Base-by-base conservation (phyloP, 2,888 invertebrate species). In the Parthenolecanium corni region DNA sequence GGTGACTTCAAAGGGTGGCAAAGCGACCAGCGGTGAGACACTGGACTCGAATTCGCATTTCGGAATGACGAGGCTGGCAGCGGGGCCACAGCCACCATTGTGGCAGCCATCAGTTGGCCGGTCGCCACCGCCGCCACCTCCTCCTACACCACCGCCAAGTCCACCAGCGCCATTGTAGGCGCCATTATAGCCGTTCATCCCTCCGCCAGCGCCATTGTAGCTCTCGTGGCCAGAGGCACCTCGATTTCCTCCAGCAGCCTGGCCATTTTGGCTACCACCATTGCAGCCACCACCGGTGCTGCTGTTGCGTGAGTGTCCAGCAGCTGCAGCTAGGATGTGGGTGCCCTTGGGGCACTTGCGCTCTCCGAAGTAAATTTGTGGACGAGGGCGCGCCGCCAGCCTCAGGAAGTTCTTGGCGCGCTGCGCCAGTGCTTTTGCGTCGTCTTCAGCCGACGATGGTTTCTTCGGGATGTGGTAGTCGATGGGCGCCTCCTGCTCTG, bases 1-100 rank as follows among this genome's bases (percentile, higher is more conserved):
- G 11, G 87, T 87, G 74, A 89, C 89, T 73, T 89, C 89, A 71
- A 90, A 90, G 1, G 89, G 89, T n/a, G 90, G 90, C 65, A 90
- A 76, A 57, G 88, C 87, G 14, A 89, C 89, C 73, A 89, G 47
- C 0, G 67, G 65, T 20, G 66, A 65, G 5, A 66, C 65, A 11
- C 69, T 69, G 20, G 67, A 38, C 21, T 61, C 68, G 20, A 65
- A 64, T 23, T 65, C 61, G 25, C 66, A 64, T 20, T 64, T 64
- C 1, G 62, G 46, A 25, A 61, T 61, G 5, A 63, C 63, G n/a
- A 72, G 69, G 18, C 80, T 79, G 1, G 80, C 79, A 16, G 79
- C 76, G 52, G 78, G 73, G 20, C 79, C 77, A 21, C 79, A 77
- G 5, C 80, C 78, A 65, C 75, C 79, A 40, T 76, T 77, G 1